Base-by-base conservation (phyloP, 1,140 invertebrate species). In the Sitodiplosis mosellana region DNA sequence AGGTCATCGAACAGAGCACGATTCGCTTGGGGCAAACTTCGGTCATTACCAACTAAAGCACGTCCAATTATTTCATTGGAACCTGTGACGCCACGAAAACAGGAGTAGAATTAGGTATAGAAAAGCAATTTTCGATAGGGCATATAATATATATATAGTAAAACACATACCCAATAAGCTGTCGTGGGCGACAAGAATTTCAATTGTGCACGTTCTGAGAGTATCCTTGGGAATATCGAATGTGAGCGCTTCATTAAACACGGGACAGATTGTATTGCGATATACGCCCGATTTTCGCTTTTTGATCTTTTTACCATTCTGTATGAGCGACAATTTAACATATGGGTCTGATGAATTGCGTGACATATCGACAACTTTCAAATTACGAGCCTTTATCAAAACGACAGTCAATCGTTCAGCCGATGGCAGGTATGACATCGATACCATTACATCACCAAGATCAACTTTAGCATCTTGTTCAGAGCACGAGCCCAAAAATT, bases 281-380 rank as follows among this genome's bases (percentile, higher is more conserved):
- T 85, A 81, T 0, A 90, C 82, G 22, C 81, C 81, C 0, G 88
- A 90, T 67, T 90, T 91, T 65, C 89, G 91, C 66, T 90, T 90
- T 68, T 90, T 91, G 50, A 80, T 72, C 51, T 72, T 71, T 59
- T 80, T 81, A 15, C 80, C 80, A 58, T 86, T 82, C 20, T 81
- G 80, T 15, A 83, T 72, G 0, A 88, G 67, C 53, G 78, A 78
- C 7, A 88, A 81, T 68, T 89, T 89, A 6, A 91, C 84, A 56
- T 86, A 89, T 0, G 86, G 83, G 69, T 87, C 84, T 63, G 69
- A 73, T 12, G 67, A 70, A 34, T 66, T 69, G 10, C 66, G 58
- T 4, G 66, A 66, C 46, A 75, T 71, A 46, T 75, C 71, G 15
- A 72, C 64, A 52, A 71, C 63, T 1, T 70, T 56, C 15, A 81